Percentiles rank a stretch among this genome's conserved stretches.
Conservation (phyloP, 2,888 invertebrate species). For the Iphiclides podalirius region DNA sequence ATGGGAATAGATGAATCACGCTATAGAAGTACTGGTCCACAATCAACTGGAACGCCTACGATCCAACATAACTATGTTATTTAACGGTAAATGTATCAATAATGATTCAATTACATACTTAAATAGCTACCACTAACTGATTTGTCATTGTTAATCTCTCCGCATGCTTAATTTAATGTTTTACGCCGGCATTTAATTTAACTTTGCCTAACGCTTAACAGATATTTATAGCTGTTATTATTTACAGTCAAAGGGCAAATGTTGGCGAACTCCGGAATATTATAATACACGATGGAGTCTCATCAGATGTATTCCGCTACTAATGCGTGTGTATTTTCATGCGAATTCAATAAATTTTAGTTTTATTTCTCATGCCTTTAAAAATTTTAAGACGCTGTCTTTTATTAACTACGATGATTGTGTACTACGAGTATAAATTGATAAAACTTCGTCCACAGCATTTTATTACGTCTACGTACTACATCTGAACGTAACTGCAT, state of each 20-base stretch:
- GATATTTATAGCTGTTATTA: conserved; percentile 29
- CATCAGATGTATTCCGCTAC: conserved; percentile 13
- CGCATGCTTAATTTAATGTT: conserved; percentile 14
- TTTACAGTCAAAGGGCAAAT: conserved; percentile 28
- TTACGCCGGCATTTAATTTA: conserved; percentile 12
- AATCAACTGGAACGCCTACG: conserved; percentile 45
- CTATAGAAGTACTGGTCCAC: conserved; percentile 27
- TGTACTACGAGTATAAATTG: too few species aligned
- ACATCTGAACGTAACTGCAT: conserved; percentile 36
- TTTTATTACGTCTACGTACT: background rate
- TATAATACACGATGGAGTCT: conserved; percentile 18
- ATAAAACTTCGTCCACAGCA: conserved; percentile 18
- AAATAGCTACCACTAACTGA: conserved; percentile 28
- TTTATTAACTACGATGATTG: too few species aligned
- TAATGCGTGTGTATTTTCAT: conserved; percentile 7
- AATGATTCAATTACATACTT: conserved; percentile 42
- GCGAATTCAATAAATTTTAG: too few species aligned
- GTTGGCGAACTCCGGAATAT: conserved; percentile 22
- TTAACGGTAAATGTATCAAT: conserved; percentile 57
- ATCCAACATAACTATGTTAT: conserved; percentile 47
- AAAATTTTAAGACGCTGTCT: too few species aligned
- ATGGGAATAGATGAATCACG: conserved; percentile 30
- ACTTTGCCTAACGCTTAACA: conserved; percentile 25
- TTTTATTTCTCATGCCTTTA: too few species aligned
- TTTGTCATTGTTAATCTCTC: conserved; percentile 17